Base-by-base conservation (phyloP, 2,797 vertebrate species). In the Zalophus californianus region DNA sequence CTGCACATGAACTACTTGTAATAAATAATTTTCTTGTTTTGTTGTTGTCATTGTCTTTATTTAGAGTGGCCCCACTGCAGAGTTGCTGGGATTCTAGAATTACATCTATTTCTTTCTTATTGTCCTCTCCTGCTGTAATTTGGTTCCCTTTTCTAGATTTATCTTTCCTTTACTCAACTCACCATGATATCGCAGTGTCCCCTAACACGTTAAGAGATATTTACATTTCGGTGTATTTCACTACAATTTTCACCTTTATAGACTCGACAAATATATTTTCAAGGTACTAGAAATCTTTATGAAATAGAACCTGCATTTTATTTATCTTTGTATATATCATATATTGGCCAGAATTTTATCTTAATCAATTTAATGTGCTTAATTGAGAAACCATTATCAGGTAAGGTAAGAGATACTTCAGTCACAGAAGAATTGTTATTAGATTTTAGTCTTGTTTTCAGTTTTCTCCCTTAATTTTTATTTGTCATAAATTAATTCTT, bases 281-380 rank as follows among this genome's bases (percentile, higher is more conserved):
- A 84, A 93, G 32, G 29, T 58, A 38, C 23, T 66, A 62, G 68
- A 86, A 54, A 85, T 77, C 14, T 68, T 89, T 72, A 58, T 95
- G 73, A 73, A 92, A 83, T 6, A 62, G 20, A 73, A 72, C 9
- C 7, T 79, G 5, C 14, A 52, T 60, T 75, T 70, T 64, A 66
- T 93, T 60, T 64, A 64, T 62, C 41, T 85, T 29, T 85, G 3
- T 84, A 73, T 90, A n/a, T 90, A n/a, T 92, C 50, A 88, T 25
- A 35, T 82, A 84, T 32, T 89, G 58, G 27, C 25, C 72, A 91
- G 29, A 58, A 50, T 70, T 80, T 96, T 78, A 72, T n/a, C 13
- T 62, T 60, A 88, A 77, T 82, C 23, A 84, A 12, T 25, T 92
- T 68, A 68, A 86, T 80, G 21, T 94, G 13, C 85, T 96, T 84